phyloP scores from a whole-genome alignment of 2,113 vertebrate genomes.

The Eonycteris spelaea region DNA sequence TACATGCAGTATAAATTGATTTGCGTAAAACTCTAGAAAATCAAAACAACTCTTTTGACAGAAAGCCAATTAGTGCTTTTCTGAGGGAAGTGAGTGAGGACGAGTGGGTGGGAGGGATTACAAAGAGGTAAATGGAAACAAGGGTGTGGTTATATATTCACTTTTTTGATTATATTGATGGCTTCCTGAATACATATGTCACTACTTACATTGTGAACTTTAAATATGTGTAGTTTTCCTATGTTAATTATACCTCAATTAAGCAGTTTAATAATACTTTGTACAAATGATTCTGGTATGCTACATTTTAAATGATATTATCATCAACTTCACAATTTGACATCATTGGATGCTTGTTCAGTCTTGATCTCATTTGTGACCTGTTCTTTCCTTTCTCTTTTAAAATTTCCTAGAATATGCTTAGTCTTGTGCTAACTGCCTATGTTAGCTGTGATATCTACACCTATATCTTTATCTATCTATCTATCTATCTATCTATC shows the following conservation, averaged over 20 bases:
- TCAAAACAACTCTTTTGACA: background rate
- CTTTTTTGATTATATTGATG: background rate
- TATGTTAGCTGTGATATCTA: background rate
- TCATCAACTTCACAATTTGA: background rate
- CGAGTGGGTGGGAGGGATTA: background rate
- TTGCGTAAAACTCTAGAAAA: background rate
- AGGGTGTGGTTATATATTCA: background rate
- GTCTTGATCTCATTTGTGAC: background rate
- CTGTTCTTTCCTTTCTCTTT: background rate
- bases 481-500: too few species aligned
- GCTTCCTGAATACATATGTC: background rate
- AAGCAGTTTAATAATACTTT: background rate
- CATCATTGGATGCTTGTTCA: background rate
- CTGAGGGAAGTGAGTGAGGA: background rate
- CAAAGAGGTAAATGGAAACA: background rate
- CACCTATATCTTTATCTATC: too few species aligned
- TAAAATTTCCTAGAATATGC: background rate
- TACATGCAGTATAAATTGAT: background rate
- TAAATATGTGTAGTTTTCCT: background rate
- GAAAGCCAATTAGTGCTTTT: background rate
- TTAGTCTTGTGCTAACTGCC: background rate
- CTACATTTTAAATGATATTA: background rate
- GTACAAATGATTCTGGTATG: background rate
- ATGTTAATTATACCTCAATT: background rate
- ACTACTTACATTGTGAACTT: background rate